A percentile compares a stretch with the other conserved stretches of the same genome.
Conservation (phyloP, 2,888 invertebrate genomes). For the Athripsodes cinereus region DNA sequence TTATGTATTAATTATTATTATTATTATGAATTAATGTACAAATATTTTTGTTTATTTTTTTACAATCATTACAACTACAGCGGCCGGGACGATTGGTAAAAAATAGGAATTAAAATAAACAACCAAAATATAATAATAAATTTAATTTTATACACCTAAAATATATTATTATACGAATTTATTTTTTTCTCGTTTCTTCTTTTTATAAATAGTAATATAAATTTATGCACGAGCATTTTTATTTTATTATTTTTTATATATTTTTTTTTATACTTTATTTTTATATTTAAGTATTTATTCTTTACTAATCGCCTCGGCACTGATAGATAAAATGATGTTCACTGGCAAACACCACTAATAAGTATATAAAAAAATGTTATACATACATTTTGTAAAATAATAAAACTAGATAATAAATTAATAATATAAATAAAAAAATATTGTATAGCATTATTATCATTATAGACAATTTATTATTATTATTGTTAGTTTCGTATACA, state of each 20-base stretch:
- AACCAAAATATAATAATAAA: too few species aligned
- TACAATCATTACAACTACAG: conserved; percentile 27
- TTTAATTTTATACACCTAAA: too few species aligned
- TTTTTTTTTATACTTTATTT: too few species aligned
- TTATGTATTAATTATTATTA: conserved; percentile 23
- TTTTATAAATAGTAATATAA: too few species aligned
- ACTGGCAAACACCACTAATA: conserved; percentile 51
- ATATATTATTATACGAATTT: too few species aligned
- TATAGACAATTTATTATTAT: too few species aligned
- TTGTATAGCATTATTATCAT: too few species aligned
- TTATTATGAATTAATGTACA: conserved; percentile 27
- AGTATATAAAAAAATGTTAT: conserved; percentile 35
- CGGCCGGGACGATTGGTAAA: conserved; percentile 1
- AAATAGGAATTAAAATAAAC: not conserved
- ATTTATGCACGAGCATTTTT: too few species aligned
- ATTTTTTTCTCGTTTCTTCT: too few species aligned
- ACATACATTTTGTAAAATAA: conserved; percentile 16
- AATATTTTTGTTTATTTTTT: conserved; percentile 24
- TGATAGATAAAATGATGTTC: conserved; percentile 43
- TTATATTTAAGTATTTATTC: not conserved
- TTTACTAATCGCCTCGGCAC: conserved; percentile 18
- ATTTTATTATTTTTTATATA: too few species aligned
- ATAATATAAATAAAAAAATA: conserved; percentile 27
- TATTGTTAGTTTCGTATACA: too few species aligned
- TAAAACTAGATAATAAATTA: conserved; percentile 16